Base-by-base conservation (phyloP, 23 tunicate genomes). In the Phallusia fumigata region DNA sequence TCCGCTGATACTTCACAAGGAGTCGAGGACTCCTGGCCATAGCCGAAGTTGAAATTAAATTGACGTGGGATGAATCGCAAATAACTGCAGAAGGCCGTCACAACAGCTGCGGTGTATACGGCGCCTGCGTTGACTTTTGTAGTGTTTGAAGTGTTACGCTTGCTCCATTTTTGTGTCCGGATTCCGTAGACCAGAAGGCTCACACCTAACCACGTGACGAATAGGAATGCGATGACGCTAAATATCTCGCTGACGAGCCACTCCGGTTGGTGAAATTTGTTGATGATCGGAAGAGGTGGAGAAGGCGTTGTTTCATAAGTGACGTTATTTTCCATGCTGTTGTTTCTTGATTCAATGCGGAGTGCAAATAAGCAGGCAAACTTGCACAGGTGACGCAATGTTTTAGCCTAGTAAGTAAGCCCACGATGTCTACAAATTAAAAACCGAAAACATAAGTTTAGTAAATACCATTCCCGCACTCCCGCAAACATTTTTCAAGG, bases 61-160 rank as follows among this genome's bases (percentile, higher is more conserved):
- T 74, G 77, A 1, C 44, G 8, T 3, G 77, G 44, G 3, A 74
- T 31, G 2, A 34, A 33, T 28, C 77, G 44, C 28, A 58, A 13
- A 16, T 21, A 58, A 24, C 69, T 58, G 69, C 28, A 58, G 13
- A 58, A 22, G 30, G 12, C 10, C 6, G 35, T 33, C 13, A 10
- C 36, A 33, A 74, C 44, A 3, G 44, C 44, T 6, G 77, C 36
- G 8, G 77, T 74, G 19, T 74, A 74, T 2, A 74, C 77, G 19
- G 77, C 77, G 22, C 77, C 77, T 34, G 77, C 77, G 77, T 74
- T 74, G 2, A 34, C 69, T 21, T 58, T 58, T 21, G 26, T 0
- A 19, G 11, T 34, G 26, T 24, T 31, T 10, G 30, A 33, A 2
- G 22, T 34, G 16, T 58, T 58, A 5, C 15, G 3, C 28, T 58